These are phyloP conservation scores for Etheostoma perlongum DNA, from an alignment of 2,797 vertebrate species.

Conservation along the genomic window DNA sequence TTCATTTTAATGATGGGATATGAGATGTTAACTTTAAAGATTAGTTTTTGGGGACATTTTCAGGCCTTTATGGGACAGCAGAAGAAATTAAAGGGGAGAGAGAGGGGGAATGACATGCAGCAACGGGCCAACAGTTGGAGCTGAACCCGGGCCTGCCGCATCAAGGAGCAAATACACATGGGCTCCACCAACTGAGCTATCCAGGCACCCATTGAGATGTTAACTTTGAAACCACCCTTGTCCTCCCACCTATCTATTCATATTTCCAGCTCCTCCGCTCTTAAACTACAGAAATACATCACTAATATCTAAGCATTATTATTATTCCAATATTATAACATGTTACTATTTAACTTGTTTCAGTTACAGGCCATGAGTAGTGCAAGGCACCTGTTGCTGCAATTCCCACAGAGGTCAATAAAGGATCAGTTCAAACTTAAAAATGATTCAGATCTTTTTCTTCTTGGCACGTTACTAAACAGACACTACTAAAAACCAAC, in stretches of 20 bases:
- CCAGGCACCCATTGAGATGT: too few relatives aligned
- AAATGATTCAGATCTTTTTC: neutral
- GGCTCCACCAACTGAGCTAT: too few relatives aligned
- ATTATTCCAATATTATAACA: neutral
- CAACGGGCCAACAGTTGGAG: too few relatives aligned
- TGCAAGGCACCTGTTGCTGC: neutral
- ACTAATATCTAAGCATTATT: neutral
- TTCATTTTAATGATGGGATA: neutral
- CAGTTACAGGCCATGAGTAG: neutral
- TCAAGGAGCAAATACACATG: too few relatives aligned
- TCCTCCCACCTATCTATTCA: neutral
- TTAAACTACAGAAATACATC: neutral
- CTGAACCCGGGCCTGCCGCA: too few relatives aligned
- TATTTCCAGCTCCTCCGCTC: neutral
- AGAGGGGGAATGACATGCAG: too few relatives aligned
- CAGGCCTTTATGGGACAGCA: too few relatives aligned
- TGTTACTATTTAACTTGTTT: neutral
- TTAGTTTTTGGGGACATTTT: too few relatives aligned
- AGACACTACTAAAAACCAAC: slow-evolving; percentile 20
- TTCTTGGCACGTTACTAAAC: neutral
- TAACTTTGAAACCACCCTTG: neutral
- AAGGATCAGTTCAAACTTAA: neutral
- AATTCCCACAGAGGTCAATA: slow-evolving; percentile 40
- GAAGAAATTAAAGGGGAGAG: too few relatives aligned
- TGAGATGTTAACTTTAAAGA: neutral